Evolutionary conservation across 1,140 invertebrate species (phyloP).

Genomic region (Dinothrombium tinctorium): DNA sequence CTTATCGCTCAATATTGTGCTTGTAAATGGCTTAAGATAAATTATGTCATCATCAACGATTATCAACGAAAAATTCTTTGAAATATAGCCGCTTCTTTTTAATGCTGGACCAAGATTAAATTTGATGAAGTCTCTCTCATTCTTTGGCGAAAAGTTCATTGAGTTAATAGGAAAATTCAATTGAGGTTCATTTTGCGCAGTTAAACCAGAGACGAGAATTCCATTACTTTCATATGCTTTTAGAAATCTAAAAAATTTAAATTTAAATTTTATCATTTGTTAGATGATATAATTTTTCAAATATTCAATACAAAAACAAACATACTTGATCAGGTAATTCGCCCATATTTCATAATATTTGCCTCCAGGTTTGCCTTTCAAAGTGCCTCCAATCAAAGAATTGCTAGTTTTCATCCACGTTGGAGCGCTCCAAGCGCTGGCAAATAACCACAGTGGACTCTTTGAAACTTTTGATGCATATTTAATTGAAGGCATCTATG

Average conservation of each 20-base stretch:
- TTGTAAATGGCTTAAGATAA: too few relatives aligned
- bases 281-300: not conserved
- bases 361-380: not conserved
- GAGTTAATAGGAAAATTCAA: too few relatives aligned
- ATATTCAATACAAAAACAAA: not conserved
- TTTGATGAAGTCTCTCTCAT: slow-evolving; percentile 3
- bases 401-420: slow-evolving; percentile 72
- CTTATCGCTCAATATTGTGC: slow-evolving; percentile 7
- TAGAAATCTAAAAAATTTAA: slow-evolving; percentile 26
- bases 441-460: slow-evolving; percentile 27
- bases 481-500: slow-evolving; percentile 36
- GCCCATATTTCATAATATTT: slow-evolving; percentile 31
- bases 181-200: too few relatives aligned
- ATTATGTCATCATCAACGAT: too few relatives aligned
- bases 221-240: slow-evolving; percentile 30
- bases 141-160: slow-evolving; percentile 2
- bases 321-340: slow-evolving; percentile 34
- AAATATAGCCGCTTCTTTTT: slow-evolving; percentile 19
- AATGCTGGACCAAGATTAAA: slow-evolving; percentile 3
- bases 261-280: not conserved
- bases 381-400: slow-evolving; percentile 17
- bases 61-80: too few relatives aligned
- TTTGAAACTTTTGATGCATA: slow-evolving; percentile 23
- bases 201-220: too few relatives aligned
- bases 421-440: slow-evolving; percentile 56